Base-by-base conservation (phyloP, 2,797 vertebrate species). In the Taenioides sp. region DNA sequence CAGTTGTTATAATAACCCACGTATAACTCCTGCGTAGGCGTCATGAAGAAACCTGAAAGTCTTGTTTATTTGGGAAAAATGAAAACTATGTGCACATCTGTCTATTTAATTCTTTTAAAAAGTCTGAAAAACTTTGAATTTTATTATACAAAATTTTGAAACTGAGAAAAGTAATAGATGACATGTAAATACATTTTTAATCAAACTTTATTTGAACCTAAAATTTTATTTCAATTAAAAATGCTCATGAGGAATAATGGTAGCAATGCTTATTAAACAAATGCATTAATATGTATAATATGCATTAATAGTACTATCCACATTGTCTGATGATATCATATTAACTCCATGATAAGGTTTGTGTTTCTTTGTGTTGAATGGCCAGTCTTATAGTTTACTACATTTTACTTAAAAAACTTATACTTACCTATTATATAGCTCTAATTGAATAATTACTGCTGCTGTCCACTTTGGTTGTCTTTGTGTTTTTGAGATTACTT, bases 361-460 rank as follows among this genome's bases (percentile, higher is more conserved):
- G 43, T 47, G 43, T 16, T 47, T 47, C 43, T 47, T 47, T 47
- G 43, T 43, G 12, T 47, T 47, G 43, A 47, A 47, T 16, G 43
- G 16, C 14, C 14, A 47, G 43, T 16, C 43, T 47, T 47, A 47
- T 17, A 47, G 16, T 16, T 47, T 16, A 47, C 43, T 47, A 16
- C 43, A 17, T 16, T 37, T 47, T 47, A 16, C 14, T 16, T 47
- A 14, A 14, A 47, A 47, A 47, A 3, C 14, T 47, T 47, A 47
- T 47, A 47, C 43, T 16, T 47, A 14, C 43, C 14, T 47, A 47
- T 47, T 47, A 14, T 47, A 47, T 47, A 4, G 43, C 43, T 47
- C 43, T 47, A 17, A 74, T 55, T 63, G 70, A 62, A 74, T 63
- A 65, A 57, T 73, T 59, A 73, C 47, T 79, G 57, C 61, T 67